phyloP scores from a whole-genome alignment of 2,113 vertebrate species.

The Eleginops maclovinus region DNA sequence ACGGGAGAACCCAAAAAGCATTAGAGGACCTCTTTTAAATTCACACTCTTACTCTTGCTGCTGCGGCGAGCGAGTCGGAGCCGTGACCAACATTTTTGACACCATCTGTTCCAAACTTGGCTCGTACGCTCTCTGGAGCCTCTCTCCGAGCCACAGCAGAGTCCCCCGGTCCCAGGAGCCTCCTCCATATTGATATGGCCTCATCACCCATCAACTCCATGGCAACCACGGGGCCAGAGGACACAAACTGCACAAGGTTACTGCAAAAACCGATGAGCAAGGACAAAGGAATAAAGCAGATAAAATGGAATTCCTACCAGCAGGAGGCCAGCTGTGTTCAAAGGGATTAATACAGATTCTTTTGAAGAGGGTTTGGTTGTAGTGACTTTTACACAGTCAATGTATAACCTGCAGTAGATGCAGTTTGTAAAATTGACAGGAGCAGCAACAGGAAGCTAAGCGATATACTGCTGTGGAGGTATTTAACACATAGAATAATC shows the following conservation, averaged over 20 bases:
- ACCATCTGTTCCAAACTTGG: conserved; percentile 87
- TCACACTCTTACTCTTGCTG: conserved; percentile 88
- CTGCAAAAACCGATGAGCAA: conserved; percentile 72
- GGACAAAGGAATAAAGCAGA: background rate
- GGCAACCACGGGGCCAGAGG: conserved; percentile 90
- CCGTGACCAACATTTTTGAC: conserved; percentile 90
- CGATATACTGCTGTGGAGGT: no score
- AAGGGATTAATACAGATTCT: no score
- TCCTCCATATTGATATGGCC: conserved; percentile 89
- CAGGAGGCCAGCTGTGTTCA: background rate
- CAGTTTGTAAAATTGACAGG: no score
- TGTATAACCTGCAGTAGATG: no score
- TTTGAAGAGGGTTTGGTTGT: no score
- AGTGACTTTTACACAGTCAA: no score
- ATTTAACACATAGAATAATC: no score
- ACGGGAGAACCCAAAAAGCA: background rate
- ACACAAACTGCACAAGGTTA: conserved; percentile 90
- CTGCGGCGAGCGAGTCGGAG: conserved; percentile 90
- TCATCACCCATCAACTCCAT: conserved; percentile 95
- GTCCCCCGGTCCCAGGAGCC: conserved; percentile 88
- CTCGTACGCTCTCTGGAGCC: conserved; percentile 84
- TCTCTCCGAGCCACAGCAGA: conserved; percentile 83
- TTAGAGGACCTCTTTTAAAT: background rate
- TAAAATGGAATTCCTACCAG: background rate
- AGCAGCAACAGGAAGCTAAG: no score